phyloP scores from a whole-genome alignment of 2,113 vertebrate genomes.

The Percina caprodes region DNA sequence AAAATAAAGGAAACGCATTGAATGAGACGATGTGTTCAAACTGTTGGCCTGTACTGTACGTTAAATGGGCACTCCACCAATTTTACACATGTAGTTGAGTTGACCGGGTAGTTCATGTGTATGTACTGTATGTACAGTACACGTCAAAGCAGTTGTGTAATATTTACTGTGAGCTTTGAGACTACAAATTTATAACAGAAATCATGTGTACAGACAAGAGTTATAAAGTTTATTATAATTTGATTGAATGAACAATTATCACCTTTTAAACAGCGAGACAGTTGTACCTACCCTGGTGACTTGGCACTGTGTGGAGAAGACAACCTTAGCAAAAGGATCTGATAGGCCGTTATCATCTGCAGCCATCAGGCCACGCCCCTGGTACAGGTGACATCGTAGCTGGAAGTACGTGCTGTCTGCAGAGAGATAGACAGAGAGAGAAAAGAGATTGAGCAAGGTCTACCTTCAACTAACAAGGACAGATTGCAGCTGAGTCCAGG shows the following conservation, averaged over 20 bases:
- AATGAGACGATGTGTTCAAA: too few relatives aligned
- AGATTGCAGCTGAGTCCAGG: background rate
- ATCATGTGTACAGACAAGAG: too few relatives aligned
- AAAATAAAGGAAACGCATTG: too few relatives aligned
- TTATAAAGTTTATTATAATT: too few relatives aligned
- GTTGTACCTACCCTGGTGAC: conserved; percentile 84
- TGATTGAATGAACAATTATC: background rate
- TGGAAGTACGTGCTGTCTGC: conserved; percentile 92
- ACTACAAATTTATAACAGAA: background rate
- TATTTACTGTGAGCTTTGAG: background rate
- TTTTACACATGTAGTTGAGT: too few relatives aligned
- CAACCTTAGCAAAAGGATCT: conserved; percentile 89
- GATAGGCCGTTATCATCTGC: conserved; percentile 93
- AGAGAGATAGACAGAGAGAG: conserved; percentile 9
- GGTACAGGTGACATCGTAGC: conserved; percentile 93
- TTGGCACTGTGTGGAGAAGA: conserved; percentile 94
- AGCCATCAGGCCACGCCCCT: conserved; percentile 90
- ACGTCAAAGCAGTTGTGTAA: background rate
- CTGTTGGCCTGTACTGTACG: too few relatives aligned
- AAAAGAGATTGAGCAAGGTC: background rate
- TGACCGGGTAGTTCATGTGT: too few relatives aligned
- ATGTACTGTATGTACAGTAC: too few relatives aligned
- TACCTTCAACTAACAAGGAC: too few relatives aligned
- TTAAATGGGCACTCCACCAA: background rate
- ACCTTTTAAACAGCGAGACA: background rate